phyloP scores from a whole-genome alignment of 2,113 vertebrate species.

The Otolemur garnettii region DNA sequence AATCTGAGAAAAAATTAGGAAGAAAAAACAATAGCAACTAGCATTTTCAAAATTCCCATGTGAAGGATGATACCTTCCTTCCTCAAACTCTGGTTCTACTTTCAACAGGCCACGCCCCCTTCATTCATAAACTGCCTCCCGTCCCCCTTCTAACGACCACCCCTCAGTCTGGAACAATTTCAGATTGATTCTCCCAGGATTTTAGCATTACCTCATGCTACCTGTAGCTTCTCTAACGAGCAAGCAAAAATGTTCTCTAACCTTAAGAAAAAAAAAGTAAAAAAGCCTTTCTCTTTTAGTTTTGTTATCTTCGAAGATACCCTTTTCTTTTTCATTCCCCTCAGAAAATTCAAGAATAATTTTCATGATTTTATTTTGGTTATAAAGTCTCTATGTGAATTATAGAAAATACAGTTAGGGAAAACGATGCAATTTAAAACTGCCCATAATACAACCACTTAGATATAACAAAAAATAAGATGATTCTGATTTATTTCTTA shows the following conservation, averaged over 20 bases:
- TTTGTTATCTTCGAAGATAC: background rate
- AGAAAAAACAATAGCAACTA: too few relatives aligned
- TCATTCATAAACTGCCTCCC: background rate
- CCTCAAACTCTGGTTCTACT: background rate
- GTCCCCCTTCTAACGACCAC: background rate
- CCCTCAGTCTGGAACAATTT: background rate
- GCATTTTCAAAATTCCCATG: background rate
- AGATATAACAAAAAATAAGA: background rate
- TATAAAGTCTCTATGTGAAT: background rate
- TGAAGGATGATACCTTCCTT: background rate
- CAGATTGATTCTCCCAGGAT: background rate
- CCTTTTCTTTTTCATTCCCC: background rate
- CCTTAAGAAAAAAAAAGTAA: background rate
- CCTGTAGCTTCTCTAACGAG: slow-evolving; percentile 2
- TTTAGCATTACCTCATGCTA: background rate
- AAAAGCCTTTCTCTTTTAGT: background rate
- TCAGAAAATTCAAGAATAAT: background rate
- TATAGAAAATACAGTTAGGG: background rate
- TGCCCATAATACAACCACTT: background rate
- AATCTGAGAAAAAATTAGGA: too few relatives aligned
- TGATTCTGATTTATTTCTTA: background rate
- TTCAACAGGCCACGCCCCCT: background rate
- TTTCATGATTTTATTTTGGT: background rate
- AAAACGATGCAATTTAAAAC: background rate
- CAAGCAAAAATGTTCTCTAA: background rate